A percentile compares a stretch with the other conserved stretches of the same genome.
These are phyloP conservation scores for Gallinago paraguaiae DNA, from an alignment of 2,113 vertebrate species.

Conservation along the genomic window DNA sequence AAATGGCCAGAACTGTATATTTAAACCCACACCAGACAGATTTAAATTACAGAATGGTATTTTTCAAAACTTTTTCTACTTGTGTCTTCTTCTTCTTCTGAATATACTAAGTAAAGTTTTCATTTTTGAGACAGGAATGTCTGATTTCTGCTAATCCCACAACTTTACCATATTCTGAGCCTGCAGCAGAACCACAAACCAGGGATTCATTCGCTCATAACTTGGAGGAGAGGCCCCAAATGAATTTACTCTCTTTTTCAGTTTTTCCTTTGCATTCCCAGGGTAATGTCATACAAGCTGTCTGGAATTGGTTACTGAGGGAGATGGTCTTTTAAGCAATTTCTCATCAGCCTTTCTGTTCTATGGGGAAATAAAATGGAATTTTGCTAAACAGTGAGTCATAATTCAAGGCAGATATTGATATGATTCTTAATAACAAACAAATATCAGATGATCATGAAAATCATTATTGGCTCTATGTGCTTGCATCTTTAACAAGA, in stretches of 20 bases:
- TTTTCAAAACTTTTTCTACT: slow-evolving; percentile 60
- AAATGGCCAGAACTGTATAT: slow-evolving; percentile 61
- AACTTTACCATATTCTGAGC: slow-evolving; percentile 29
- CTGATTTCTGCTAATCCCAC: slow-evolving; percentile 71
- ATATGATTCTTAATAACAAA: slow-evolving; percentile 16
- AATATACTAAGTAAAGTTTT: slow-evolving; percentile 53
- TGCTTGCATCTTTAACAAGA: background rate
- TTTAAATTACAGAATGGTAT: slow-evolving; percentile 63
- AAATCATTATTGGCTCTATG: background rate
- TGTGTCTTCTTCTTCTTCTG: slow-evolving; percentile 26
- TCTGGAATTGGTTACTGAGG: slow-evolving; percentile 60
- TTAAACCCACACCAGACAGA: slow-evolving; percentile 46
- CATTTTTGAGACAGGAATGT: slow-evolving; percentile 64
- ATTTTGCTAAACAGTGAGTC: slow-evolving; percentile 38
- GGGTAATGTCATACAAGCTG: slow-evolving; percentile 56
- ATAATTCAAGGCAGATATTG: slow-evolving; percentile 56
- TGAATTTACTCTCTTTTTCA: slow-evolving; percentile 33
- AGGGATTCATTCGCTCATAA: background rate
- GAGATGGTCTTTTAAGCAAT: slow-evolving; percentile 41
- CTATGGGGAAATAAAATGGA: slow-evolving; percentile 39
- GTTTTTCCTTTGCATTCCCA: slow-evolving; percentile 64
- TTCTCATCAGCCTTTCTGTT: slow-evolving; percentile 59
- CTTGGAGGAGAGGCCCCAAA: slow-evolving; percentile 44
- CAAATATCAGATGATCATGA: slow-evolving; percentile 9
- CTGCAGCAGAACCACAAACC: slow-evolving; percentile 22